These are phyloP conservation scores for Megatriorchis doriae DNA, from an alignment of 2,113 vertebrate species.

Conservation along the genomic window DNA sequence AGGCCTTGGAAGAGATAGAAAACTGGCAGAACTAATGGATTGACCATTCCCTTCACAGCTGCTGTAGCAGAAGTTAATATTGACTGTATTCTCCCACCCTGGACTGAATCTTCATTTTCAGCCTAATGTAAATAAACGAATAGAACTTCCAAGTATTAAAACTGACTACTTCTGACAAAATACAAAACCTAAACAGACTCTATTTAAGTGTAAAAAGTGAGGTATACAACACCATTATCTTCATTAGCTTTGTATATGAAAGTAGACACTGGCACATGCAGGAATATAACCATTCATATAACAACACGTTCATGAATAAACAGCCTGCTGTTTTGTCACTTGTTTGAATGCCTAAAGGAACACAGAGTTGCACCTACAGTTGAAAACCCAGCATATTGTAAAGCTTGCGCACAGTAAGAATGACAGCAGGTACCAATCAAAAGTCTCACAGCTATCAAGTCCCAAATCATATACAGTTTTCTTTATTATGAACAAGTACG, in stretches of 20 bases:
- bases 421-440: not conserved
- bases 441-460: not conserved
- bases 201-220: not conserved
- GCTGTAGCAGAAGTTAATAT: not conserved
- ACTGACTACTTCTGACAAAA: not conserved
- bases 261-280: not conserved
- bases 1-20: not conserved
- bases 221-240: not conserved
- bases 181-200: not conserved
- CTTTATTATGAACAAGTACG: not conserved
- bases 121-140: not conserved
- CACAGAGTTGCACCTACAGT: not conserved
- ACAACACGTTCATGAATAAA: not conserved
- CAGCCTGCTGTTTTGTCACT: not conserved
- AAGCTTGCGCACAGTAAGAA: not conserved
- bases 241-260: not conserved
- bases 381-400: not conserved
- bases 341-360: not conserved
- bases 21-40: not conserved
- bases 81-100: not conserved
- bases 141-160: not conserved
- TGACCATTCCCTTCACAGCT: not conserved
- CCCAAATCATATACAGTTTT: not conserved
- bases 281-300: not conserved
- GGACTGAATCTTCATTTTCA: not conserved